A percentile compares a stretch with the other conserved stretches of the same genome.
phyloP scores from a whole-genome alignment of 2,888 invertebrate genomes.

The Mesochorus sp. region DNA sequence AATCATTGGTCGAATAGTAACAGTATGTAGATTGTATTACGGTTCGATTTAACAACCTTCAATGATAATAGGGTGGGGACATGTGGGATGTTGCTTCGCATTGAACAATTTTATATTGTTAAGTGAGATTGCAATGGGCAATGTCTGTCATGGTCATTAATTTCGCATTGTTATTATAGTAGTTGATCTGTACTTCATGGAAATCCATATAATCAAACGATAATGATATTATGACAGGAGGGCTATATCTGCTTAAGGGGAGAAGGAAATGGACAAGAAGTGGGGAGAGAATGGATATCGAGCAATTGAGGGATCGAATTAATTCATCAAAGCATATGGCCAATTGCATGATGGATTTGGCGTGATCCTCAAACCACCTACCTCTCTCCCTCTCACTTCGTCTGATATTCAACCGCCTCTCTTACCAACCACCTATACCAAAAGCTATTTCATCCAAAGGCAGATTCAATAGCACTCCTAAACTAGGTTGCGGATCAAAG shows the following conservation, averaged over 20 bases:
- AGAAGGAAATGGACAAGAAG: neutral
- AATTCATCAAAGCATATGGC: slow-evolving; percentile 43
- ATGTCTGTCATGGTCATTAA: neutral
- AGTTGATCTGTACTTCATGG: neutral
- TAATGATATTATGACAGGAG: slow-evolving; percentile 37
- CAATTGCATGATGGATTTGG: slow-evolving; percentile 42
- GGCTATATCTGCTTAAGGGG: neutral
- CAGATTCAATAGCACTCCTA: slow-evolving; percentile 39
- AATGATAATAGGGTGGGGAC: slow-evolving; percentile 40
- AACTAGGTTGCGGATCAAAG: slow-evolving; percentile 31
- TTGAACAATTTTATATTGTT: too few relatives aligned
- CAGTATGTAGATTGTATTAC: neutral
- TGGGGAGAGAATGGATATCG: slow-evolving; percentile 2
- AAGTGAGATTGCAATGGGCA: neutral
- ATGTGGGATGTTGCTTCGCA: too few relatives aligned
- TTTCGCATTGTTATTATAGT: too few relatives aligned
- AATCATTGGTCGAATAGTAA: neutral
- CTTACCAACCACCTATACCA: neutral
- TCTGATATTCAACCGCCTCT: neutral
- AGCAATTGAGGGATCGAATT: slow-evolving; percentile 41
- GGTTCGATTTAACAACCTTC: neutral
- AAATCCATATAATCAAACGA: slow-evolving; percentile 34
- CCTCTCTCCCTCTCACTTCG: neutral
- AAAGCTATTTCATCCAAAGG: slow-evolving; percentile 40
- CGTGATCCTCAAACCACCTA: slow-evolving; percentile 24